Base-by-base conservation (phyloP, 2,113 vertebrate genomes). In the Callipepla californica region DNA sequence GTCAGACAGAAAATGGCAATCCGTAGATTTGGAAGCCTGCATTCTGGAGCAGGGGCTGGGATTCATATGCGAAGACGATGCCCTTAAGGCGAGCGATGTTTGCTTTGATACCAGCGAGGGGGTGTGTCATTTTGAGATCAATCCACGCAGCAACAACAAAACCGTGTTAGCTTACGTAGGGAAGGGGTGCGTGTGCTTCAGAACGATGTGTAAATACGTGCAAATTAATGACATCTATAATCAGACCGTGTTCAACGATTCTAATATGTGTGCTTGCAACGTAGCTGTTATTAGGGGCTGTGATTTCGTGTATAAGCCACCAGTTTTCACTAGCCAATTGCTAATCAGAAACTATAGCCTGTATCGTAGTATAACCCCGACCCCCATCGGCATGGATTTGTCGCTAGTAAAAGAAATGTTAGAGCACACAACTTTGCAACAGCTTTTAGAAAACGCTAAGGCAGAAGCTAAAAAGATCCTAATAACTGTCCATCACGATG, bases 61-160 rank as follows among this genome's bases (percentile, higher is more conserved):
- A 14, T 96, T 96, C 73, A 96, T 96, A 34, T 96, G 96, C 0
- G 96, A 96, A 78, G 96, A 96, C 1, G 96, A 96, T 3, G 96
- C 96, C 90, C 95, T 96, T 86, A 94, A 75, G 85, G 96, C 93
- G 0, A 96, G 69, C 0, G 96, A 96, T 0, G 95, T 96, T 42
- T 96, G 96, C 90, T 96, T 96, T 78, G 96, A 96, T 62, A 96
- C 96, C 83, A 96, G 69, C 19, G 96, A 96, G 42, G 95, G 96
- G 17, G 93, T 94, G 47, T 96, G 96, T 20, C 95, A 96, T 9
- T 96, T 96, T 23, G 96, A 96, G 95, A 96, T 96, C 90, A 93
- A 78, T 11, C 96, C 96, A 38, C 92, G 88, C 40, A 94, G 95
- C 85, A 95, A 80, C 3, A 92, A 90, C 4, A 85, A 47, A 80